These are phyloP conservation scores for Stenichneumon culpator DNA, from an alignment of 2,888 invertebrate species.

Conservation along the genomic window DNA sequence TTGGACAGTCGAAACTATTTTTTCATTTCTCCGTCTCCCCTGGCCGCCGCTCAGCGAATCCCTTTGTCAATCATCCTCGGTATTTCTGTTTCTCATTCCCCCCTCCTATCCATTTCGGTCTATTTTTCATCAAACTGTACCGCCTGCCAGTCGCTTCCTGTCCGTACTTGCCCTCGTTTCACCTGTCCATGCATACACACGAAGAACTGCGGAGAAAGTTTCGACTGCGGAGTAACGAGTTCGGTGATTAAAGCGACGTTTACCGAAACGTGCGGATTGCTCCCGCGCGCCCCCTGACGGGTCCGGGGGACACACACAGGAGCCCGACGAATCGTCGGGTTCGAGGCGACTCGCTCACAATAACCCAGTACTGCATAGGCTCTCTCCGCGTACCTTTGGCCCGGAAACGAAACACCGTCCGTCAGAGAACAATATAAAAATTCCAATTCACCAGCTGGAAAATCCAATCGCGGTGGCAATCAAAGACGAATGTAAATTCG, in stretches of 20 bases:
- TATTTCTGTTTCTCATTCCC: slow-evolving; percentile 22
- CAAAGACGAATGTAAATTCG: slow-evolving; percentile 47
- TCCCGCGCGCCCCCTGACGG: background rate
- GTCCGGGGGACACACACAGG: background rate
- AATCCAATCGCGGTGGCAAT: slow-evolving; percentile 9
- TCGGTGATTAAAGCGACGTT: slow-evolving; percentile 69
- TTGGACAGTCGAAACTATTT: slow-evolving; percentile 23
- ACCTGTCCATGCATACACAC: background rate
- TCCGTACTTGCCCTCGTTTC: slow-evolving; percentile 16
- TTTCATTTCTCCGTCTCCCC: slow-evolving; percentile 32
- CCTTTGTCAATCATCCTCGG: slow-evolving; percentile 9
- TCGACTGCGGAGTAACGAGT: slow-evolving; percentile 64
- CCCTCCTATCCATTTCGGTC: slow-evolving; percentile 8
- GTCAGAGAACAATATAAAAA: slow-evolving; percentile 41
- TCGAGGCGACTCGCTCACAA: slow-evolving; percentile 35
- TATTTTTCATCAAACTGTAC: slow-evolving; percentile 26
- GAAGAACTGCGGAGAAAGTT: slow-evolving; percentile 42
- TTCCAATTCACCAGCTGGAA: slow-evolving; percentile 42
- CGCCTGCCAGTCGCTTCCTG: slow-evolving; percentile 20
- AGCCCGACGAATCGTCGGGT: slow-evolving; percentile 12
- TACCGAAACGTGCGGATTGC: slow-evolving; percentile 34
- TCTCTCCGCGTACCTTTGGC: background rate
- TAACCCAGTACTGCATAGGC: background rate
- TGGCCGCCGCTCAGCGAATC: slow-evolving; percentile 5
- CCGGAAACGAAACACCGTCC: background rate